Evolutionary conservation across 2,888 invertebrate species (phyloP).

Genomic region (Limnephilus marmoratus): DNA sequence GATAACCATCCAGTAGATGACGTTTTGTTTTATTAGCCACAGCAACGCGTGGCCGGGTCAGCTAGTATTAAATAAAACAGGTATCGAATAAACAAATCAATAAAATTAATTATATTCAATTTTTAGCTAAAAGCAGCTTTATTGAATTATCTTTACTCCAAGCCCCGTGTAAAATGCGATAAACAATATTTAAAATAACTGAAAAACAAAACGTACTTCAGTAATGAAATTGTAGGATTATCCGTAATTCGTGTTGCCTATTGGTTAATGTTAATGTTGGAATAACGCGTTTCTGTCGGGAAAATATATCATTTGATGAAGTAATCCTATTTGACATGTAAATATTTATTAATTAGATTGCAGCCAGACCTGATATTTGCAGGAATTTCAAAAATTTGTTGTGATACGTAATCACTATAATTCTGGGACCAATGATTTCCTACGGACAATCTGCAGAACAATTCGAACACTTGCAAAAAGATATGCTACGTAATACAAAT

Average conservation of each 20-base stretch:
- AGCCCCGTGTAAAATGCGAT: not conserved
- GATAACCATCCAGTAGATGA: no score
- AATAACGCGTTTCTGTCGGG: not conserved
- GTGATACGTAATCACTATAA: not conserved
- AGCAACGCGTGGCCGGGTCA: no score
- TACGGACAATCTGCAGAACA: no score
- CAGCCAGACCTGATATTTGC: not conserved
- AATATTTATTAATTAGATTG: not conserved
- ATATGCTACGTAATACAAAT: no score
- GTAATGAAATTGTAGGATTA: not conserved
- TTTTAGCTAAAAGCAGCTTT: no score
- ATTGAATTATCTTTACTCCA: not conserved
- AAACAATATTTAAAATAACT: not conserved
- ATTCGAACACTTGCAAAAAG: no score
- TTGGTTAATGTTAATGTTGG: not conserved
- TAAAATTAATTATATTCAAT: no score
- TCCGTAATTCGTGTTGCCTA: not conserved
- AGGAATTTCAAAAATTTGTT: not conserved
- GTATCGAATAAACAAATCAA: no score
- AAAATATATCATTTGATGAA: not conserved
- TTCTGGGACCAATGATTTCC: no score
- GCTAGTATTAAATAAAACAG: no score
- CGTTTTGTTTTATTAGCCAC: no score
- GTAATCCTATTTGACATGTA: not conserved
- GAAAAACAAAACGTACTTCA: not conserved